Conservation (phyloP, 2,797 vertebrate genomes). For the Lithobates sylvaticus region DNA sequence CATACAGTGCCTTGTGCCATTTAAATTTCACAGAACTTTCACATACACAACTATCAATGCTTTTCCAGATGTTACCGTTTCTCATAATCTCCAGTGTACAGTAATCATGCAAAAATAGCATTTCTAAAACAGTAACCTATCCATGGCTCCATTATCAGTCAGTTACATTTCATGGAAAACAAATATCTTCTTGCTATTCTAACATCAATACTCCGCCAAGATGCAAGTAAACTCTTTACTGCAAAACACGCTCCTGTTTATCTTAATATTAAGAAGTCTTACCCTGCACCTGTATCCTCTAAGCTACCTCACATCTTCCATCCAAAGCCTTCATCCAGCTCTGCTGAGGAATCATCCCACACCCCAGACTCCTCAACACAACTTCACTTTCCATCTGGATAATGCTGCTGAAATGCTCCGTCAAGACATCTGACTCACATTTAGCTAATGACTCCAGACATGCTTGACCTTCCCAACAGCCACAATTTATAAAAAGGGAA, state of each 20-base stretch:
- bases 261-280: slow-evolving; percentile 4
- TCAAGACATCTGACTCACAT: neutral
- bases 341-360: neutral
- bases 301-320: neutral
- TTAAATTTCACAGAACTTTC: too few relatives aligned
- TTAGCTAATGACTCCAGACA: neutral
- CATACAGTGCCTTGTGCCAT: neutral
- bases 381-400: neutral
- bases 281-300: slow-evolving; percentile 6
- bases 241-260: neutral
- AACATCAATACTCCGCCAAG: neutral
- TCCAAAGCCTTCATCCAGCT: neutral
- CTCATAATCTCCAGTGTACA: neutral
- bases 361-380: neutral
- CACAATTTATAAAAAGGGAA: neutral
- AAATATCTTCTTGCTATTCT: neutral
- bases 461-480: neutral
- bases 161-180: neutral
- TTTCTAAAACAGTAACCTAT: neutral
- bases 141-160: neutral
- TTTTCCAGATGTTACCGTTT: neutral
- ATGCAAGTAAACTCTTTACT: neutral
- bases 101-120: neutral
- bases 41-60: neutral
- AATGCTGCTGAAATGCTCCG: neutral